Conservation (phyloP, 2,888 invertebrate genomes). For the Lasioglossum marginatum region DNA sequence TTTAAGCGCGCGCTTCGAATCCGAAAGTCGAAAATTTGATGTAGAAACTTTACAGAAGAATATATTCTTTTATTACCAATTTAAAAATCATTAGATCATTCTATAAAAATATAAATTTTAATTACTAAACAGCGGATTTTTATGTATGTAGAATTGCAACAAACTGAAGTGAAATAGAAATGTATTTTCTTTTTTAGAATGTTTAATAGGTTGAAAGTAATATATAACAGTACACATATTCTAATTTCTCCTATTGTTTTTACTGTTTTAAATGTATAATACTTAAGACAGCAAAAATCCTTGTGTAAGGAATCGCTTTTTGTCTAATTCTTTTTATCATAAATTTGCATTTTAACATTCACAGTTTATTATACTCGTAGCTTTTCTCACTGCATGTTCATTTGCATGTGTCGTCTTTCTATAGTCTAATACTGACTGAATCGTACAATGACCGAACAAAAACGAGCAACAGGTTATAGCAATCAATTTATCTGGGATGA, state of each 20-base stretch:
- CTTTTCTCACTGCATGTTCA: background rate
- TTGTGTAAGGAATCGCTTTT: background rate
- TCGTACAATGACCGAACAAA: slow-evolving; percentile 19
- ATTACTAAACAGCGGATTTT: no score
- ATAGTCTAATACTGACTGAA: background rate
- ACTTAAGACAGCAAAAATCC: background rate
- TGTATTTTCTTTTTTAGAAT: no score
- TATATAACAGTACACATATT: no score
- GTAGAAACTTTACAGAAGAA: no score
- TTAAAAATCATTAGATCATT: background rate
- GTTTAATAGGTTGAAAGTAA: no score
- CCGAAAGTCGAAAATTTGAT: background rate
- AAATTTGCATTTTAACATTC: background rate
- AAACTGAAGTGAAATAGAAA: no score
- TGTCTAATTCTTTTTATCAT: background rate
- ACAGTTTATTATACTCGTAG: background rate
- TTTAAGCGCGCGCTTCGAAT: background rate
- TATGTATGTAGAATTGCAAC: no score
- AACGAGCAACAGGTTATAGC: background rate
- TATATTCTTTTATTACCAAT: background rate
- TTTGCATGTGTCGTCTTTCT: slow-evolving; percentile 6
- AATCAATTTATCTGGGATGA: background rate
- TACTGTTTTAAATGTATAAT: background rate
- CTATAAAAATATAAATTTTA: background rate
- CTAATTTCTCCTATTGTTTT: no score